A percentile compares a stretch with the other conserved stretches of the same genome.
These are phyloP conservation scores for Garra rufa DNA, from an alignment of 2,113 vertebrate genomes.

Conservation along the genomic window DNA sequence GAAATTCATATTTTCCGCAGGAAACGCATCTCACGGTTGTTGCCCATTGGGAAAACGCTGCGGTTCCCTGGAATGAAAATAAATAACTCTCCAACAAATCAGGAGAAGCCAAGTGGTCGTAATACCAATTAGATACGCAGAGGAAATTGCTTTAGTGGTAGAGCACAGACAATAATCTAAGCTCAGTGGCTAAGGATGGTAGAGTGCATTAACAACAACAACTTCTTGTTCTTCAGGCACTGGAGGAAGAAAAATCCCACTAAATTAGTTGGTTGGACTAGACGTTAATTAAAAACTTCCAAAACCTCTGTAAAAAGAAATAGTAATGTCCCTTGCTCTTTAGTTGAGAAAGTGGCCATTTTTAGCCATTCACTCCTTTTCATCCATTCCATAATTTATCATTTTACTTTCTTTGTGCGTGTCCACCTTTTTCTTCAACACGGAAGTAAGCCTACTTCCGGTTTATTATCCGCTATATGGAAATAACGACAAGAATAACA, in stretches of 20 bases:
- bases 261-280: constrained; percentile 67
- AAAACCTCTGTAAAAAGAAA: constrained; percentile 44
- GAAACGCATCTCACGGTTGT: not conserved
- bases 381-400: too few species aligned
- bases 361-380: too few species aligned
- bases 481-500: too few species aligned
- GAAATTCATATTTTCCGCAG: constrained; percentile 39
- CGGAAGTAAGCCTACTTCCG: too few species aligned
- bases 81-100: constrained; percentile 52
- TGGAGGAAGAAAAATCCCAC: constrained; percentile 48
- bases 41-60: not conserved
- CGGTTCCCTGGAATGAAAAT: constrained; percentile 35
- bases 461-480: too few species aligned
- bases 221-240: constrained; percentile 62
- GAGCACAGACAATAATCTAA: constrained; percentile 53
- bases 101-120: constrained; percentile 39
- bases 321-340: not conserved
- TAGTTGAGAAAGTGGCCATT: not conserved
- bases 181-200: constrained; percentile 56
- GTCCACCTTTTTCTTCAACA: too few species aligned
- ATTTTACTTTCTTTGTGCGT: too few species aligned
- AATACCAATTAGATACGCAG: constrained; percentile 56
- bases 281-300: constrained; percentile 69
- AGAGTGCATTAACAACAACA: constrained; percentile 64
- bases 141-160: constrained; percentile 55